Evolutionary conservation across 2,113 vertebrate species (phyloP).

Genomic region (Pygoscelis antarcticus): DNA sequence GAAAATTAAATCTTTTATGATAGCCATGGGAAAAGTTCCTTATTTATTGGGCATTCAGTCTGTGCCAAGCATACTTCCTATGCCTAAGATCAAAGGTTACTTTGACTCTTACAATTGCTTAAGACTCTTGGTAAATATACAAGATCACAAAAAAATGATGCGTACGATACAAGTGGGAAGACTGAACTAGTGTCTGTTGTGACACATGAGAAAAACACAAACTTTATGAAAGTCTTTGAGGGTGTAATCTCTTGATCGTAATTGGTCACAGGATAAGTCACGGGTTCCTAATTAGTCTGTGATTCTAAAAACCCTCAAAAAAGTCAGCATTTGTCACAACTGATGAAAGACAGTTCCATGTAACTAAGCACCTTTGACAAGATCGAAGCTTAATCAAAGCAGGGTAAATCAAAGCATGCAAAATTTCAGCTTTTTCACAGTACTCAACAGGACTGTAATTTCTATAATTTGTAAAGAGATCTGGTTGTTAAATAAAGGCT

Average conservation of each 20-base stretch:
- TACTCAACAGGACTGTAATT: not conserved
- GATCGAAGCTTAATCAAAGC: not conserved
- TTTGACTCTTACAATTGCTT: not conserved
- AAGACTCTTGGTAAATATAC: not conserved
- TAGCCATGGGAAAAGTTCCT: not conserved
- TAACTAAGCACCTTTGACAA: not conserved
- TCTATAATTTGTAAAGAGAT: not conserved
- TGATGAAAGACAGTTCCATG: not conserved
- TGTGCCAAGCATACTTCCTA: not conserved
- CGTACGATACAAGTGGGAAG: not conserved
- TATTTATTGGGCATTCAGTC: not conserved
- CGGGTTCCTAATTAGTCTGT: not conserved
- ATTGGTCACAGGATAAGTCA: not conserved
- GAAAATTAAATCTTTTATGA: not conserved
- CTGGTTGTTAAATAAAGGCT: not conserved
- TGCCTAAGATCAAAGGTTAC: not conserved
- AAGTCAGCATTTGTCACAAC: not conserved
- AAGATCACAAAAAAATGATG: not conserved
- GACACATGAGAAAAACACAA: not conserved
- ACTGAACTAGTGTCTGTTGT: not conserved
- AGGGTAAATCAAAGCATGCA: not conserved
- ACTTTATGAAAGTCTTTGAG: not conserved
- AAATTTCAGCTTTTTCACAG: not conserved
- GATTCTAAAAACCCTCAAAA: not conserved
- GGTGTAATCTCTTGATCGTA: not conserved